These are phyloP conservation scores for Caenorhabditis panamensis DNA, from an alignment of 2,888 invertebrate species.

Conservation along the genomic window DNA sequence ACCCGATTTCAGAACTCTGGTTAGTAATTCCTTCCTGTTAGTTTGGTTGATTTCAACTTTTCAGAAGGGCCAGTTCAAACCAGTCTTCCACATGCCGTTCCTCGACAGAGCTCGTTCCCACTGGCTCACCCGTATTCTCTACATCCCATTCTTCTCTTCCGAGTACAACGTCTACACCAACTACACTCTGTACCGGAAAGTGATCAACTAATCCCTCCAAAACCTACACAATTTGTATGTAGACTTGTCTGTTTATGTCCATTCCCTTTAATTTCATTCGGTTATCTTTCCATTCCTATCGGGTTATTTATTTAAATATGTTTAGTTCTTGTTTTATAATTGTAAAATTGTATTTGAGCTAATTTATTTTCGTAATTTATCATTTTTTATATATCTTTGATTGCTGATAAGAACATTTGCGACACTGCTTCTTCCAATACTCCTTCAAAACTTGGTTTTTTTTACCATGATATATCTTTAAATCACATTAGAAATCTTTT, in stretches of 20 bases:
- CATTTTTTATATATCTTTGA: not conserved
- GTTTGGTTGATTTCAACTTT: not conserved
- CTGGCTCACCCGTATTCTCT: constrained; percentile 83
- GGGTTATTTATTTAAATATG: constrained; percentile 19
- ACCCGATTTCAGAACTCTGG: constrained; percentile 82
- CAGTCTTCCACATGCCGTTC: constrained; percentile 81
- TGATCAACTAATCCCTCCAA: not conserved
- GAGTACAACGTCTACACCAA: constrained; percentile 55
- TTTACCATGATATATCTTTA: not conserved
- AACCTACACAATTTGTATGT: too few relatives aligned
- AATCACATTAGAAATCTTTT: not conserved
- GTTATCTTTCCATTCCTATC: constrained; percentile 1
- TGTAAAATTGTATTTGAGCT: not conserved
- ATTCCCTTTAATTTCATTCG: constrained; percentile 2
- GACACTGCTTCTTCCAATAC: too few relatives aligned
- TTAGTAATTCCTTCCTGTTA: constrained; percentile 23
- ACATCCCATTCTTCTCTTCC: constrained; percentile 82
- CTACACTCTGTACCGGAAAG: constrained; percentile 62
- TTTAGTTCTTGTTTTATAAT: not conserved
- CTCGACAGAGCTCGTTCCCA: constrained; percentile 78
- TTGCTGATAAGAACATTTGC: too few relatives aligned
- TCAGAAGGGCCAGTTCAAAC: constrained; percentile 34
- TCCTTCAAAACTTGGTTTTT: not conserved
- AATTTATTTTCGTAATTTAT: constrained; percentile 13
- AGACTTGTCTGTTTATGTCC: not conserved